Evolutionary conservation across 2,888 invertebrate species (phyloP).

Genomic region (Dasypogon diadema): DNA sequence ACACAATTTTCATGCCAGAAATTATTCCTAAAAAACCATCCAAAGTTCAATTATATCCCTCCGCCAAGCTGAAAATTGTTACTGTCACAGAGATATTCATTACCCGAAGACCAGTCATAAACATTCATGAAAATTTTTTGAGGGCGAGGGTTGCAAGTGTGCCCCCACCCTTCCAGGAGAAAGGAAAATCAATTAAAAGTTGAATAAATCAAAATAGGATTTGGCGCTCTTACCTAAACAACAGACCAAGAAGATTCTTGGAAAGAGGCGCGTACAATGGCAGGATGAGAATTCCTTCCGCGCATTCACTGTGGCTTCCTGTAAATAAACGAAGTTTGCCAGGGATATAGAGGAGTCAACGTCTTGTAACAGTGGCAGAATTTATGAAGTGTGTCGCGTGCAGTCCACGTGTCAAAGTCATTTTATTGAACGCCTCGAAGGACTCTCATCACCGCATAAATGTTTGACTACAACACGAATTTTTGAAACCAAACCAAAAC

Average conservation of each 20-base stretch:
- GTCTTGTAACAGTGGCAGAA: constrained; percentile 54
- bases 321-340: constrained; percentile 33
- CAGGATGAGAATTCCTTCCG: constrained; percentile 10
- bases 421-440: constrained; percentile 40
- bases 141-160: not conserved
- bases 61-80: constrained; percentile 21
- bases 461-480: not conserved
- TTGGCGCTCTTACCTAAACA: constrained; percentile 35
- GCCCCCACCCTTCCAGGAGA: not conserved
- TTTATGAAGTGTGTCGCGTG: constrained; percentile 54
- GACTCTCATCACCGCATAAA: constrained; percentile 1
- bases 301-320: constrained; percentile 39
- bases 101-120: constrained; percentile 37
- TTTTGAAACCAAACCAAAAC: constrained; percentile 10
- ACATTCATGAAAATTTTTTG: constrained; percentile 16
- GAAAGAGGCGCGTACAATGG: not conserved
- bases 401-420: constrained; percentile 49
- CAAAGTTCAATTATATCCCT: constrained; percentile 18
- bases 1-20: no score
- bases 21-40: not conserved
- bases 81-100: constrained; percentile 36
- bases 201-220: constrained; percentile 56
- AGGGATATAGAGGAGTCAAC: constrained; percentile 9
- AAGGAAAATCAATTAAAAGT: constrained; percentile 54
- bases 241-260: not conserved